Base-by-base conservation (phyloP, 2,888 invertebrate genomes). In the Schizaphis graminum region DNA sequence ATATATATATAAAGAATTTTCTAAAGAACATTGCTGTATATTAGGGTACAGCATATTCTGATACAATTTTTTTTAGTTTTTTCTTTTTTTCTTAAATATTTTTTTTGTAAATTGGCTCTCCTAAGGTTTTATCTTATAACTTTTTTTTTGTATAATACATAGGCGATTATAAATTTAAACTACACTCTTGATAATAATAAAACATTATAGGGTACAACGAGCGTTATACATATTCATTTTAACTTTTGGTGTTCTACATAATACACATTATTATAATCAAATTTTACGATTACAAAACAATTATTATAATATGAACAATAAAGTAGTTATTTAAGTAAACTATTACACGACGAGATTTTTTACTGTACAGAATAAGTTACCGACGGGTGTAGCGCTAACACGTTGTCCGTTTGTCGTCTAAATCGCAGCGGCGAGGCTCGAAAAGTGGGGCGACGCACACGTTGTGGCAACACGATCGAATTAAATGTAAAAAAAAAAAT, bases 331-430 rank as follows among this genome's bases (percentile, higher is more conserved):
- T 87, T 61, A 61, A 49, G 41, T 87, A 67, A 92, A 53, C 67
- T 88, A 77, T 77, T 92, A 92, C 53, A 77, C n/a, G 49, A 93
- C 53, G 89, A 77, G 77, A 57, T 57, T 88, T 88, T n/a, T 26
- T 61, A 16, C 53, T 92, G n/a, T 93, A 93, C 92, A 93, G 26
- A 47, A 92, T 35, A 86, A 77, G 67, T 88, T 77, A 92, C 92
- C 77, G 77, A 89, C 28, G 49, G 85, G 93, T 93, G 93, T 93
- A 93, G 89, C 93, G 89, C 93, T 85, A 84, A 89, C 93, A 89
- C 93, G 93, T 57, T 7, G 93, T 89, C 89, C 89, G 35, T 56
- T 85, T 85, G 44, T 77, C 89, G 92, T 93, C 92, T 93, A 93
- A 93, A 93, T 93, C 92, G 88, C 92, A 56, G 92, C 88, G 89